phyloP scores from a whole-genome alignment of 2,888 invertebrate genomes.

The Amphimallon solstitiale region DNA sequence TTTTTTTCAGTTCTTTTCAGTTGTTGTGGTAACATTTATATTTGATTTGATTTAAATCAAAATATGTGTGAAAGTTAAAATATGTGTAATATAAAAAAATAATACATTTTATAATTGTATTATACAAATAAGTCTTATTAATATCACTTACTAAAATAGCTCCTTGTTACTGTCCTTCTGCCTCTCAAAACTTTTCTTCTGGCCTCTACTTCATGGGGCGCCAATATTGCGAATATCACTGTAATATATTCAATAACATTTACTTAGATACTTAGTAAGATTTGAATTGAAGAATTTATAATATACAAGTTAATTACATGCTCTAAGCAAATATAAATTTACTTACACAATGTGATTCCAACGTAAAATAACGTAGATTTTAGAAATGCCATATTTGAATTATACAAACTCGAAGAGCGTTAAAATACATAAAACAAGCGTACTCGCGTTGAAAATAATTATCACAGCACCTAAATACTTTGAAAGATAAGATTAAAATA shows the following conservation, averaged over 20 bases:
- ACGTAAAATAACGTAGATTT: conserved; percentile 33
- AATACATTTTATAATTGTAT: not conserved
- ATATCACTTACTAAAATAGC: conserved; percentile 37
- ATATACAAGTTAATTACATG: too few relatives aligned
- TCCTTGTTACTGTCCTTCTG: conserved; percentile 37
- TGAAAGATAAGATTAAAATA: too few relatives aligned
- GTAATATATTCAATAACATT: not conserved
- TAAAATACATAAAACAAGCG: not conserved
- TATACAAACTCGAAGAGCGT: not conserved
- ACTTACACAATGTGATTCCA: conserved; percentile 34
- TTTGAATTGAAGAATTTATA: not conserved
- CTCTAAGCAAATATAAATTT: not conserved
- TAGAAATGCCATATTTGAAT: conserved; percentile 10
- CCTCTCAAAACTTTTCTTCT: conserved; percentile 39
- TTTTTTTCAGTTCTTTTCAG: too few relatives aligned
- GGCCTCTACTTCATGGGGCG: conserved; percentile 37
- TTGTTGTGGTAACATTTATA: too few relatives aligned
- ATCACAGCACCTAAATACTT: too few relatives aligned
- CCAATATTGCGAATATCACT: conserved; percentile 38
- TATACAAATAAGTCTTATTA: not conserved
- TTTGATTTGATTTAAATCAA: too few relatives aligned
- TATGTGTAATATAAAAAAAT: not conserved
- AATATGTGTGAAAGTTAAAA: too few relatives aligned
- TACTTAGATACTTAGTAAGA: not conserved
- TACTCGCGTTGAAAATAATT: too few relatives aligned